Percentiles rank a stretch among this genome's conserved stretches.
Evolutionary conservation across 2,888 invertebrate species (phyloP).

Genomic region (Himalopsyche japonica): DNA sequence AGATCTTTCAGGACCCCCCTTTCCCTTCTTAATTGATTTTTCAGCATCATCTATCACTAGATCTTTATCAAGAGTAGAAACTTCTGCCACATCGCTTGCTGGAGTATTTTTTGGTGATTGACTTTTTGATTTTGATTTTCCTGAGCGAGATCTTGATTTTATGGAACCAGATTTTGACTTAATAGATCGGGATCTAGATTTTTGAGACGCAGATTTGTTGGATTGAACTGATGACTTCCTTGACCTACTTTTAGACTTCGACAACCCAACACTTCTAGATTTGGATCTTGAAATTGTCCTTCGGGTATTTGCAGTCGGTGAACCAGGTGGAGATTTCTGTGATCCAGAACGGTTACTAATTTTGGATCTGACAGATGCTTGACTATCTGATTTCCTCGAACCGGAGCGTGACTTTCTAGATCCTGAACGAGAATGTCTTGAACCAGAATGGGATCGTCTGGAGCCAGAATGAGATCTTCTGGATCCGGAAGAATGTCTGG

Average conservation of each 20-base stretch:
- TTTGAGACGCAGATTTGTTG: slow-evolving; percentile 38
- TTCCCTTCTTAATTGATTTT: slow-evolving; percentile 40
- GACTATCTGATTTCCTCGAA: slow-evolving; percentile 35
- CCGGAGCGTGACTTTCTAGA: slow-evolving; percentile 43
- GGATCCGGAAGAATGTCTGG: slow-evolving; percentile 40
- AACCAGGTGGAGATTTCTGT: slow-evolving; percentile 45
- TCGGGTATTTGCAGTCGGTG: slow-evolving; percentile 39
- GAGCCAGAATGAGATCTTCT: slow-evolving; percentile 44
- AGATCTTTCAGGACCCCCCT: slow-evolving; percentile 40
- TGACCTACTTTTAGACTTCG: slow-evolving; percentile 42
- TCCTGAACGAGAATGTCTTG: slow-evolving; percentile 41
- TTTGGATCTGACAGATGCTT: slow-evolving; percentile 28
- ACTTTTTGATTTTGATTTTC: slow-evolving; percentile 44
- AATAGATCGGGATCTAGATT: slow-evolving; percentile 42
- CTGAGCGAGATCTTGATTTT: slow-evolving; percentile 42
- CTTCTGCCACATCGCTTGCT: slow-evolving; percentile 34
- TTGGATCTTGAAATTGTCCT: slow-evolving; percentile 28
- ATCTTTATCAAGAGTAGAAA: background rate
- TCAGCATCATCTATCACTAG: slow-evolving; percentile 5
- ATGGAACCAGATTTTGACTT: slow-evolving; percentile 41
- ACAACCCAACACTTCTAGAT: slow-evolving; percentile 40
- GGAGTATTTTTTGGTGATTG: slow-evolving; percentile 39
- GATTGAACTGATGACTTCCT: slow-evolving; percentile 38
- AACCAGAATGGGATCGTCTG: slow-evolving; percentile 41
- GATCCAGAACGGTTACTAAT: slow-evolving; percentile 43